Evolutionary conservation across 2,797 vertebrate species (phyloP), one percentile per base, ranked within the genome.

Genomic region (Intellagama lesueurii): DNA sequence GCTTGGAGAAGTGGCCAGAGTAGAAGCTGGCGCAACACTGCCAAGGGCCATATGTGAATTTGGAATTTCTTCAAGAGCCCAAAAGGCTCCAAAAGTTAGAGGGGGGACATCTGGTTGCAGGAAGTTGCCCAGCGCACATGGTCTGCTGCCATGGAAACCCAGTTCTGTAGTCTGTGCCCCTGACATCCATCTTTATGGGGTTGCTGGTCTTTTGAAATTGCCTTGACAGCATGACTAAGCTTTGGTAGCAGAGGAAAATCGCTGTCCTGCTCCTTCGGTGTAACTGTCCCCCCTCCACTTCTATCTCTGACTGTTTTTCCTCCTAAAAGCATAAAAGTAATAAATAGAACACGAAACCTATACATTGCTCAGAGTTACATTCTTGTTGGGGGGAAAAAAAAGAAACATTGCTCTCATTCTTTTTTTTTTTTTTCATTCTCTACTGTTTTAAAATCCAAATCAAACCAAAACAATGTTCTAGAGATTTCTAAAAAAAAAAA

Each of bases 101-200:
- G 35, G 60, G 22, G 49, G 81, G 32, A 80, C 88, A 91, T 85
- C 76, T 85, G 85, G 60, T 35, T 60, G 75, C 30, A 91, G 70
- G 60, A 87, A 85, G 70, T 69, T 83, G 44, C 40, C 44, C 0
- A 40, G 84, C 60, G 32, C 32, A n/a, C 69, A 81, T 16, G 78
- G 85, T 78, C 86, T 0, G 12, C 83, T 89, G 66, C 81, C 93
- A 87, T 89, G 92, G 87, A 1, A 1, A 93, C 81, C 64, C 1
- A 32, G 32, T 0, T 12, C 80, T 7, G n/a, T 66, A 0, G 0
- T 88, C 87, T 73, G 77, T 1, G 19, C 68, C 44, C 83, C 64
- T 24, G 26, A 4, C 83, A 0, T 5, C 68, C 80, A 0, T 5
- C 68, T 75, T 86, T 9, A 1, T 5, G 79, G 83, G 28, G 16